Evolutionary conservation across 2,888 invertebrate genomes (phyloP), one percentile per base, ranked within the genome.

Genomic region (Thyatira batis): DNA sequence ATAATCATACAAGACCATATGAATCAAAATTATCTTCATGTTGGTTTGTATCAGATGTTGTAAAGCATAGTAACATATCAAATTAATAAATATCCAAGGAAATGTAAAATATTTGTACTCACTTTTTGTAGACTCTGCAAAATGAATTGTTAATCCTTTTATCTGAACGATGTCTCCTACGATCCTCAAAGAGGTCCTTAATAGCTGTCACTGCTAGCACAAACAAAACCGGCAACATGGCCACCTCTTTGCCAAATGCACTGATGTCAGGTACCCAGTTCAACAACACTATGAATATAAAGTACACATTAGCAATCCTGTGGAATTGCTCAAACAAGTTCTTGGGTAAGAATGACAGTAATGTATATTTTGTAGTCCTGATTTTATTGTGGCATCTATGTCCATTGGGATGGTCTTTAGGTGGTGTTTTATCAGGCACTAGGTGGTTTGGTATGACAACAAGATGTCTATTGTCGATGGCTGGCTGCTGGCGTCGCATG

Each of bases 281-380:
- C 63, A 99, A 94, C 71, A 98, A 92, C 73, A 98, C 98, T 82
- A 99, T 98, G 82, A 98, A 97, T 80, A 99, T 96, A 90, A 99
- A 99, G 93, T 99, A 99, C 77, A 99, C 93, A 93, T 99, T 99
- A 62, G 99, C 99, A 80, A 98, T 97, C 60, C 99, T 95, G 89
- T 98, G 98, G 87, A 99, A 98, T 92, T 99, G 99, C 92, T 99
- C 98, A 86, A 98, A 94, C 59, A 99, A 93, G 90, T 99, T 99
- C 88, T 98, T 97, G 55, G 99, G 98, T 79, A 99, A 91, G 91
- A 99, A 99, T 70, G 97, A 98, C 66, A 98, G 92, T 57, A 97
- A 80, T 21, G 98, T 98, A 87, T 99, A 99, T 90, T 99, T 98
- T 52, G 98, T 98, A 85, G 98, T 98, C 84, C 97, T 94, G 79